Percentiles rank a stretch among this genome's conserved stretches.
Conservation (phyloP, 2,113 vertebrate species). For the Podarcis cretensis region DNA sequence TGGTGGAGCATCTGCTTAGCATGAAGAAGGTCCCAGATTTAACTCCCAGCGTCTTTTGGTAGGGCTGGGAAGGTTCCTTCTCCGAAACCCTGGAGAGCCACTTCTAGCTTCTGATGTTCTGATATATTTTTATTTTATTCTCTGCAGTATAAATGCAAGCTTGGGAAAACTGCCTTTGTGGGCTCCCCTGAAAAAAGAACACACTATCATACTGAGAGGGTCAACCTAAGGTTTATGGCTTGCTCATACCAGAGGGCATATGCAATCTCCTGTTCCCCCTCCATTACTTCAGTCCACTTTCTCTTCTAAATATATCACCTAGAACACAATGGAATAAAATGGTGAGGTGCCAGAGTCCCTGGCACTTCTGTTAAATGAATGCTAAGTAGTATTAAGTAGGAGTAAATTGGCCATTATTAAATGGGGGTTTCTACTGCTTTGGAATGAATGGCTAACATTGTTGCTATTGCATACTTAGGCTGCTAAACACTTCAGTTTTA, state of each 20-base stretch:
- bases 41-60: too few species aligned
- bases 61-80: not conserved
- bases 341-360: not conserved
- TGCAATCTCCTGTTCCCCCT: not conserved
- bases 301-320: not conserved
- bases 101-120: not conserved
- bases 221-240: not conserved
- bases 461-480: not conserved
- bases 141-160: not conserved
- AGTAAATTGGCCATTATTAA: not conserved
- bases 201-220: not conserved
- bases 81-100: too few species aligned
- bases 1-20: too few species aligned
- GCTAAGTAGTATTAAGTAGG: not conserved
- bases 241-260: not conserved
- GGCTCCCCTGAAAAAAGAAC: not conserved
- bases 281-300: not conserved
- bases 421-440: not conserved
- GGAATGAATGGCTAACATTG: not conserved
- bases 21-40: too few species aligned
- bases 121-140: not conserved
- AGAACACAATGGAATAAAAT: not conserved
- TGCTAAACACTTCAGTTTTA: not conserved
- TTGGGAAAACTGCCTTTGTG: not conserved
- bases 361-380: not conserved